Conservation (phyloP, 2,888 invertebrate species). For the Arge pagana region DNA sequence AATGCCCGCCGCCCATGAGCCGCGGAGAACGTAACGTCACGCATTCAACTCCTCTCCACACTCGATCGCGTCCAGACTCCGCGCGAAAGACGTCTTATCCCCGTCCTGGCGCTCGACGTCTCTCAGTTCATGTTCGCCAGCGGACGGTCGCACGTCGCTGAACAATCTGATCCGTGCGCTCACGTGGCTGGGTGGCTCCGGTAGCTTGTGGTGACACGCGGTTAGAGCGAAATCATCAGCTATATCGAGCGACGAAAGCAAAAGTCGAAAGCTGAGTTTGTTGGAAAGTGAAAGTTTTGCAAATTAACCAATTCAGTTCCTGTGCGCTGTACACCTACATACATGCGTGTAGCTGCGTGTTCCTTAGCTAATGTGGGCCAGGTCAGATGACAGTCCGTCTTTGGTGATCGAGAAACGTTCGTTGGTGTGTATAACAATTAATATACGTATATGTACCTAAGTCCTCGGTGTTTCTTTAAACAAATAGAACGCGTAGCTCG, state of each 20-base stretch:
- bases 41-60: constrained; percentile 29
- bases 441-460: neutral
- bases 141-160: constrained; percentile 40
- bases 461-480: no score
- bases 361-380: constrained; percentile 15
- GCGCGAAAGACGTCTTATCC: constrained; percentile 37
- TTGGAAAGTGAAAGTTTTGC: constrained; percentile 26
- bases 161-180: neutral
- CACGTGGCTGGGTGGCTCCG: constrained; percentile 13
- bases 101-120: constrained; percentile 38
- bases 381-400: constrained; percentile 13
- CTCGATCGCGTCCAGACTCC: constrained; percentile 11
- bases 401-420: constrained; percentile 9
- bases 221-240: neutral
- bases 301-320: constrained; percentile 24
- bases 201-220: constrained; percentile 3
- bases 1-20: constrained; percentile 13
- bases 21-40: constrained; percentile 16
- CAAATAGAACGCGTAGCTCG: no score
- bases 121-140: constrained; percentile 53
- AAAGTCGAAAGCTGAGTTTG: constrained; percentile 21
- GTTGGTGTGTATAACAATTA: neutral
- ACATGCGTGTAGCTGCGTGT: neutral
- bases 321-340: constrained; percentile 8
- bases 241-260: constrained; percentile 17